These are phyloP conservation scores for Lycocerus yunnanus DNA, from an alignment of 2,888 invertebrate species.

Conservation along the genomic window DNA sequence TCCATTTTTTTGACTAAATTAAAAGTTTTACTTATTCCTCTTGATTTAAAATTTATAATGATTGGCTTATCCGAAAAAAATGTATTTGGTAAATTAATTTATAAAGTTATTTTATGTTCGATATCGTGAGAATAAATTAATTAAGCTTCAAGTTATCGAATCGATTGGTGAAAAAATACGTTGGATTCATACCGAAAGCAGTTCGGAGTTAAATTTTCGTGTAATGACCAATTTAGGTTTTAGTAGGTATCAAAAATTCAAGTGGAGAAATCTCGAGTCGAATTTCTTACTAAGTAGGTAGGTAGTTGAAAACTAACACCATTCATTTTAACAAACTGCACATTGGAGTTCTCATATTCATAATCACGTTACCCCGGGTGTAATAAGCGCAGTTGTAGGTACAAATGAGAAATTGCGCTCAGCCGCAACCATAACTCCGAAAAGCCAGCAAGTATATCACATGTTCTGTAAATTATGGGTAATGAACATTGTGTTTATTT, in stretches of 20 bases:
- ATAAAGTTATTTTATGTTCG: neutral
- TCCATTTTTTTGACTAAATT: neutral
- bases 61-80: neutral
- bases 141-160: neutral
- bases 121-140: neutral
- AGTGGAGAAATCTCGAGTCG: neutral
- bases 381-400: conserved; percentile 55
- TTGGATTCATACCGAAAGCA: neutral
- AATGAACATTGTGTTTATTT: conserved; percentile 56
- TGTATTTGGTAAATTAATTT: neutral
- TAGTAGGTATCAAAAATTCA: neutral
- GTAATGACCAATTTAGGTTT: neutral
- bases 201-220: neutral
- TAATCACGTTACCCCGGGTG: conserved; percentile 53
- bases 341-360: conserved; percentile 52
- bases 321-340: conserved; percentile 37
- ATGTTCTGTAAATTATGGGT: conserved; percentile 51
- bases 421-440: conserved; percentile 53
- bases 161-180: neutral
- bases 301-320: conserved; percentile 33
- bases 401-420: conserved; percentile 53
- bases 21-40: neutral
- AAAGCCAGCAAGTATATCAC: conserved; percentile 52
- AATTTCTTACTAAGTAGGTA: neutral
- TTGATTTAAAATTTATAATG: neutral